Base-by-base conservation (phyloP, 2,113 vertebrate genomes). In the Alligator sinensis region DNA sequence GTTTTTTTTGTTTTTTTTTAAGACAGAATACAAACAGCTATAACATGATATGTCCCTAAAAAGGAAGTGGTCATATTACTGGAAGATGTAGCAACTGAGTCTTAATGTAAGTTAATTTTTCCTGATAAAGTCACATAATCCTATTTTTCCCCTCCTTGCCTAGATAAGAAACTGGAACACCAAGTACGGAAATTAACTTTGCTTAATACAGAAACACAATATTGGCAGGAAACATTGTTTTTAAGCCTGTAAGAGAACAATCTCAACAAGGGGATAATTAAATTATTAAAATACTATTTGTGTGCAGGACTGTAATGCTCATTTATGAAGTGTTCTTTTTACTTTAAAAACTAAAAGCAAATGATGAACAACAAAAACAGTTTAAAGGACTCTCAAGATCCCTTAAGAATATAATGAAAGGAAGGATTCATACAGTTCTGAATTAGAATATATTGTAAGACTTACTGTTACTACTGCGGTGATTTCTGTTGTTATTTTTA, bases 211-310 rank as follows among this genome's bases (percentile, higher is more conserved):
- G 4, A 15, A 58, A 1, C 7, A 21, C 68, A 88, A 92, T 11
- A 55, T 0, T 6, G 59, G 1, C 9, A 79, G 34, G 38, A 63
- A 95, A 75, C 12, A 3, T 59, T 82, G 28, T 34, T 90, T 64
- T 18, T 3, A 78, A 81, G 9, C n/a, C 87, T n/a, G 68, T 15
- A 9, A 63, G 1, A 75, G 4, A 54, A 21, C 70, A 85, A 21
- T 77, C 54, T 8, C 86, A 90, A 74, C 60, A 11, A 3, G 6
- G 30, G 3, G 22, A 63, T 0, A 30, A 4, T 0, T 18, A 62
- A 11, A 4, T 62, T 84, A 24, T 19, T 62, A 62, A 89, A 91
- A 75, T 34, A 55, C 4, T 74, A 22, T 47, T 9, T 62, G 15
- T 47, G 70, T 74, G 24, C 47, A 74, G 19, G 34, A 74, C 22